These are phyloP conservation scores for Pyrgus malvae DNA, from an alignment of 2,888 invertebrate species.

Conservation along the genomic window DNA sequence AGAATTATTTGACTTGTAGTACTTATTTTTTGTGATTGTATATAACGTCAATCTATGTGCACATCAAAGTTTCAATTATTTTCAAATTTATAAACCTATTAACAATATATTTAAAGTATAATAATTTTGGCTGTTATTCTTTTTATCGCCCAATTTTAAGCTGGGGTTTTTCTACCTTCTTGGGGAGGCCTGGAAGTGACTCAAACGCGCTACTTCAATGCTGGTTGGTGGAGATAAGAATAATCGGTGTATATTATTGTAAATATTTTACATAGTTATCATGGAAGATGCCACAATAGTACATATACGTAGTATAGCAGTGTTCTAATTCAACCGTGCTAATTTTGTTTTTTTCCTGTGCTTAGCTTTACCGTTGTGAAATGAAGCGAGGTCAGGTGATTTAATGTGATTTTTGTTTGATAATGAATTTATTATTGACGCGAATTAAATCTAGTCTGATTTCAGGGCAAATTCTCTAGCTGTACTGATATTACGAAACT, in stretches of 20 bases:
- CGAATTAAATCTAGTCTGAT: constrained; percentile 37
- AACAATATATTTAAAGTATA: too few species aligned
- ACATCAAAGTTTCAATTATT: too few species aligned
- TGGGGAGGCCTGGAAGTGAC: too few species aligned
- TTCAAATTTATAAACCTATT: too few species aligned
- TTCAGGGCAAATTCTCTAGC: constrained; percentile 96
- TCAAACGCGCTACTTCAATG: too few species aligned
- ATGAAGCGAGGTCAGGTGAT: constrained; percentile 56
- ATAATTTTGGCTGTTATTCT: too few species aligned
- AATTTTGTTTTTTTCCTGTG: constrained; percentile 30
- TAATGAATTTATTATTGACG: background rate
- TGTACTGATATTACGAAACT: constrained; percentile 97
- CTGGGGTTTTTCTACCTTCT: too few species aligned
- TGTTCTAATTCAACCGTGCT: constrained; percentile 28
- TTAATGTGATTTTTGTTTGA: constrained; percentile 24
- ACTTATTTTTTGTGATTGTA: too few species aligned
- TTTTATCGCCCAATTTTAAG: too few species aligned
- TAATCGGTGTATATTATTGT: background rate
- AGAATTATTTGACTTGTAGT: too few species aligned
- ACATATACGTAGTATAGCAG: constrained; percentile 12
- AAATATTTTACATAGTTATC: background rate
- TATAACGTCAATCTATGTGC: too few species aligned
- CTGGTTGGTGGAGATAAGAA: background rate
- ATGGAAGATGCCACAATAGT: background rate
- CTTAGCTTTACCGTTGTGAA: constrained; percentile 37